A percentile compares a stretch with the other conserved stretches of the same genome.
These are phyloP conservation scores for Tenrec ecaudatus DNA, from an alignment of 2,113 vertebrate genomes.

Conservation along the genomic window DNA sequence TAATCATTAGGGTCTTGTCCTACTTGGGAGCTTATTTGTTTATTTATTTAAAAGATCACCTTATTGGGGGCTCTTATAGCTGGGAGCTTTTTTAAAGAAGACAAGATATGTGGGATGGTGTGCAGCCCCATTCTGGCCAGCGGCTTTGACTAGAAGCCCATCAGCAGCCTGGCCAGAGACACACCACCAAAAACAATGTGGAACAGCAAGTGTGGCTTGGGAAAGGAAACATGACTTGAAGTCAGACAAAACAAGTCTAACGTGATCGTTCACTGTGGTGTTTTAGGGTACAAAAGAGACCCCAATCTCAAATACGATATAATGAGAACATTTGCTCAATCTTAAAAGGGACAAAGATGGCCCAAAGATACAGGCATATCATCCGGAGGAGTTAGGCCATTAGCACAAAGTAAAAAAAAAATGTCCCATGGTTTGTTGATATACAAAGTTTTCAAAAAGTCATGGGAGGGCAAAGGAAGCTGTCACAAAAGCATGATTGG, in stretches of 20 bases:
- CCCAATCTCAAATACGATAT: no score
- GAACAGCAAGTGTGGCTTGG: neutral
- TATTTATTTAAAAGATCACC: no score
- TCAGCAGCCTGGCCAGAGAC: constrained; percentile 19
- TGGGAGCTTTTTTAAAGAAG: neutral
- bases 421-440: no score
- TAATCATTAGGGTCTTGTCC: neutral
- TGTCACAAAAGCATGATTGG: no score
- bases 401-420: no score
- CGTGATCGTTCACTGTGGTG: no score
- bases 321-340: no score
- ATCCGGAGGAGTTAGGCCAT: neutral
- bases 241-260: neutral
- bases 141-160: neutral
- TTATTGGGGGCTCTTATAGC: no score
- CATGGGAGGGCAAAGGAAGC: no score
- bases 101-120: neutral
- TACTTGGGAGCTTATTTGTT: neutral
- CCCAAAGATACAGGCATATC: neutral
- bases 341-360: no score
- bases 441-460: no score
- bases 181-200: neutral
- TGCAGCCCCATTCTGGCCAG: neutral
- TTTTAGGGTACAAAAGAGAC: no score
- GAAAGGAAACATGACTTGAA: neutral